Conservation (phyloP, 2,888 invertebrate genomes). For the Cheiracanthium punctorium region DNA sequence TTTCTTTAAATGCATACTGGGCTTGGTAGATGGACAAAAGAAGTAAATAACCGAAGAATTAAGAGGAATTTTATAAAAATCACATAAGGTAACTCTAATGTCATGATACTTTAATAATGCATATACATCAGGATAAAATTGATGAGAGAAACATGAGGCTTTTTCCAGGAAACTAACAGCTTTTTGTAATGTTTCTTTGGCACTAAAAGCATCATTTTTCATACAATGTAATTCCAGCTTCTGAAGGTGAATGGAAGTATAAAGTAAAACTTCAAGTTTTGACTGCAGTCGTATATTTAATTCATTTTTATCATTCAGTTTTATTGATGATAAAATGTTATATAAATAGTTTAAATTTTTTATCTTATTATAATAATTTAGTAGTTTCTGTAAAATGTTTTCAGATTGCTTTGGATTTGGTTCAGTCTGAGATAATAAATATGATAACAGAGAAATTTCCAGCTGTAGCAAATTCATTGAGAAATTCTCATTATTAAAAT, state of each 20-base stretch:
- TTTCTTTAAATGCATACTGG: not conserved
- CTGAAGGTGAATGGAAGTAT: not conserved
- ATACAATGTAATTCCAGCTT: not conserved
- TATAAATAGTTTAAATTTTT: conserved; percentile 8
- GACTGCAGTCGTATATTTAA: not conserved
- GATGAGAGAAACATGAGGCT: not conserved
- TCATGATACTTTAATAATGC: conserved; percentile 37
- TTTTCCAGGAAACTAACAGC: conserved; percentile 17
- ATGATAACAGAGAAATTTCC: conserved; percentile 12
- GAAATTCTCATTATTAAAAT: not conserved
- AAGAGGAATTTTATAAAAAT: not conserved
- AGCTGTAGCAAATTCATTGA: conserved; percentile 21
- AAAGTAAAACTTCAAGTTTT: conserved; percentile 29
- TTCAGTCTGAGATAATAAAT: not conserved
- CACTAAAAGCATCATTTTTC: not conserved
- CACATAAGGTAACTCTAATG: conserved; percentile 26
- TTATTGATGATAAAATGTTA: not conserved
- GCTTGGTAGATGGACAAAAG: conserved; percentile 29
- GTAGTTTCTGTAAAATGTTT: conserved; percentile 8
- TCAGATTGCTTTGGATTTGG: conserved; percentile 12
- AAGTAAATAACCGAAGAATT: conserved; percentile 14
- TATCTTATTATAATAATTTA: conserved; percentile 18
- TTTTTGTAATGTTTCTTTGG: not conserved
- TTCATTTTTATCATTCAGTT: not conserved
- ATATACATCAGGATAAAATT: conserved; percentile 31